Base-by-base conservation (phyloP, 92 coral and sea anemone genomes). In the Porites rus region DNA sequence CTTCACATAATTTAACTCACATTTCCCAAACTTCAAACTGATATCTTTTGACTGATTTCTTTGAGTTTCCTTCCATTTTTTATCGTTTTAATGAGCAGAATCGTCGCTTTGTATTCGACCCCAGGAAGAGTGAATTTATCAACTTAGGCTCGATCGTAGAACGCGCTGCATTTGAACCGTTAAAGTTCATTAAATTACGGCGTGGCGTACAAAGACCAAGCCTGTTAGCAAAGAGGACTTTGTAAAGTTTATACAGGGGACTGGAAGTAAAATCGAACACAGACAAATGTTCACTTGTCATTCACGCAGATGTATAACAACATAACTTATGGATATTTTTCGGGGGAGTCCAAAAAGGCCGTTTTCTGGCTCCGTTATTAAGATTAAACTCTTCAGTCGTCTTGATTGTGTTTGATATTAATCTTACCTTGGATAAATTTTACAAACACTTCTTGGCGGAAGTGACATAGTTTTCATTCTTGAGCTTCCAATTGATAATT, bases 371-470 rank as follows among this genome's bases (percentile, higher is more conserved):
- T 38, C 46, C 46, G 46, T 38, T 38, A 38, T 38, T 38, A 4
- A 38, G 46, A 38, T 38, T 38, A 38, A 7, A 38, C 46, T 38
- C 46, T 38, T 38, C 46, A 38, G 46, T 38, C 46, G 4, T 38
- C 5, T 4, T 38, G 46, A 38, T 6, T 6, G 46, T 38, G 46
- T 38, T 38, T 38, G 46, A 38, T 38, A 38, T 7, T 72, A 24
- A 9, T 7, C 82, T 64, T 64, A 64, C 82, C 82, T 78, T 65
- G 8, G 11, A 46, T 65, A 21, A 64, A 78, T n/a, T 28, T 52
- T 51, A 17, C 11, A 38, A 28, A 6, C 11, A 50, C 76, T 51
- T 53, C 46, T 50, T 65, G 50, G 20, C 20, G 50, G 70, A 31
- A 13, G 1, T 28, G 46, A 38, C 38, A 13, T 17, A 13, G 31